A percentile compares a stretch with the other conserved stretches of the same genome.
Evolutionary conservation across 2,888 invertebrate genomes (phyloP).

Genomic region (Tipula vernalis): DNA sequence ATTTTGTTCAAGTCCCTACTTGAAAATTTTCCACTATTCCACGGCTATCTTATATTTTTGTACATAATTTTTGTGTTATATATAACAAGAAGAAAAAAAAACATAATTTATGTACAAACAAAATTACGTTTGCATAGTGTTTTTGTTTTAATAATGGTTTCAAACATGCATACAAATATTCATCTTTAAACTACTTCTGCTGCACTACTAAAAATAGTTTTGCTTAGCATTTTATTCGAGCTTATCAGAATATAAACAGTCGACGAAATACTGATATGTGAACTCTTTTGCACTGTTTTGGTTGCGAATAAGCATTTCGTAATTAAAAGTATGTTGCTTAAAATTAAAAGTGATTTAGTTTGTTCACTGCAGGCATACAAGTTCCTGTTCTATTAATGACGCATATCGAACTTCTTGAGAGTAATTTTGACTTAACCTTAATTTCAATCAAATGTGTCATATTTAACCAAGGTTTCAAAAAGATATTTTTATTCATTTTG

Average conservation of each 20-base stretch:
- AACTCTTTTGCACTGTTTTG: neutral
- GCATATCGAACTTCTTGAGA: no score
- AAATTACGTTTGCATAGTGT: neutral
- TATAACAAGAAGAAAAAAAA: neutral
- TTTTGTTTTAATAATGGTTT: neutral
- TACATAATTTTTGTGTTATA: neutral
- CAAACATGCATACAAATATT: neutral
- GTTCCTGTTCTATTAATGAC: no score
- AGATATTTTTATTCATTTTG: no score
- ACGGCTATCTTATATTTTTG: neutral
- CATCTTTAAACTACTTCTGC: neutral
- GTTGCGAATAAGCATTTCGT: no score
- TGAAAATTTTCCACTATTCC: neutral
- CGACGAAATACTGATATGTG: neutral
- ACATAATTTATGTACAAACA: neutral
- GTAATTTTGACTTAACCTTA: no score
- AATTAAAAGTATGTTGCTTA: no score
- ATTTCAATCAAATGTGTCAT: no score
- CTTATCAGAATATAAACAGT: neutral
- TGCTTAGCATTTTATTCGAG: neutral
- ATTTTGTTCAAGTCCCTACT: neutral
- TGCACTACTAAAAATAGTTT: neutral
- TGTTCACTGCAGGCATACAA: no score
- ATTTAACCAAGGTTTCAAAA: no score
- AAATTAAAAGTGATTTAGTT: no score